phyloP scores from a whole-genome alignment of 2,888 invertebrate species.

The Endomychus coccineus region DNA sequence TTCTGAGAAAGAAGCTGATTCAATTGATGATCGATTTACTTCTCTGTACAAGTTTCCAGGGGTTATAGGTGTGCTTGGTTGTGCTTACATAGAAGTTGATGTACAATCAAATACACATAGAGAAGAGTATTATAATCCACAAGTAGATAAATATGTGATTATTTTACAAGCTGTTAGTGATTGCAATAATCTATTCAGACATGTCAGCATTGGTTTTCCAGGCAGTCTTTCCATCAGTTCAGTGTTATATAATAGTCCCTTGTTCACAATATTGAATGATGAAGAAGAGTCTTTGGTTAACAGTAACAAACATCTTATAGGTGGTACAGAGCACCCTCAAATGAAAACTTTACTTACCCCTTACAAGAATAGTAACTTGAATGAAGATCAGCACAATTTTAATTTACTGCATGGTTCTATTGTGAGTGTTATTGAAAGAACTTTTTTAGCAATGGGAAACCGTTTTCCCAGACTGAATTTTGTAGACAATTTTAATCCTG shows the following conservation, averaged over 20 bases:
- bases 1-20: constrained; percentile 16
- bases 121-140: constrained; percentile 20
- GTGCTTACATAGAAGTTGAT: constrained; percentile 21
- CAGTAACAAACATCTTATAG: constrained; percentile 21
- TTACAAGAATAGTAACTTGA: constrained; percentile 15
- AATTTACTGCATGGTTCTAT: constrained; percentile 23
- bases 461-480: constrained; percentile 24
- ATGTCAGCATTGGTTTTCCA: constrained; percentile 25
- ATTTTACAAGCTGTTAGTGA: constrained; percentile 27
- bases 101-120: constrained; percentile 8
- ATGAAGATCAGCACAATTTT: constrained; percentile 18
- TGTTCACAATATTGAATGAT: constrained; percentile 18
- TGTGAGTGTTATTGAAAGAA: constrained; percentile 24
- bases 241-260: constrained; percentile 23
- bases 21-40: constrained; percentile 20
- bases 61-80: constrained; percentile 24
- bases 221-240: constrained; percentile 23
- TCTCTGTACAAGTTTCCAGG: constrained; percentile 21
- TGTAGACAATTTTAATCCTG: constrained; percentile 20
- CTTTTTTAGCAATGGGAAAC: constrained; percentile 23
- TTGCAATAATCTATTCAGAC: constrained; percentile 23
- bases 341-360: constrained; percentile 24
- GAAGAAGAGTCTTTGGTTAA: constrained; percentile 18
- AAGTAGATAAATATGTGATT: constrained; percentile 22
- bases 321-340: constrained; percentile 26